Evolutionary conservation across 2,888 invertebrate species (phyloP).

Genomic region (Mylabris sibirica): DNA sequence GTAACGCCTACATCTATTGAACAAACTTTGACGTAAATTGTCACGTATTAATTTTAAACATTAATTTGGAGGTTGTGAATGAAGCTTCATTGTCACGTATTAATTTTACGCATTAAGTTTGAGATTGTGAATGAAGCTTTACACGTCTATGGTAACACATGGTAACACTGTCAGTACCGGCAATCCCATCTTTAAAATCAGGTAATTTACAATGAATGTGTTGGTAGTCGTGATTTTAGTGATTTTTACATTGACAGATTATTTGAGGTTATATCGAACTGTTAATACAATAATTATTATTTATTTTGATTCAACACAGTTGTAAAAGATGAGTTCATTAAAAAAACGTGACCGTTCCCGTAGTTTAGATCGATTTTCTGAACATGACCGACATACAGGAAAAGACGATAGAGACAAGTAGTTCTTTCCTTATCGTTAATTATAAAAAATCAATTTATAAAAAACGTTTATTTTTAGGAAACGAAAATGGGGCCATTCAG

Average conservation of each 20-base stretch:
- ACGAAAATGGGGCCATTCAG: constrained; percentile 3
- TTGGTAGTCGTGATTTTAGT: too few species aligned
- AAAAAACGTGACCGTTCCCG: neutral
- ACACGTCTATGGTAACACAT: too few species aligned
- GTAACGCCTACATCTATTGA: too few species aligned
- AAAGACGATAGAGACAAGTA: neutral
- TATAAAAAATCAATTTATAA: neutral
- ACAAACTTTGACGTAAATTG: too few species aligned
- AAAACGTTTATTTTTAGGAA: constrained; percentile 13
- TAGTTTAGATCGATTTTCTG: neutral
- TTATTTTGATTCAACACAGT: neutral
- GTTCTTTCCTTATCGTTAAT: neutral
- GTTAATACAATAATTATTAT: neutral
- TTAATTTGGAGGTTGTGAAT: too few species aligned
- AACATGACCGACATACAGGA: neutral
- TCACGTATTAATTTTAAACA: too few species aligned
- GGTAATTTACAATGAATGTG: neutral
- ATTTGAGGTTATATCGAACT: neutral
- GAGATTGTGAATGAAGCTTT: too few species aligned
- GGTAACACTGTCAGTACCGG: too few species aligned
- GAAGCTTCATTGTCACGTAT: too few species aligned
- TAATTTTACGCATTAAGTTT: too few species aligned
- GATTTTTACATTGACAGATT: too few species aligned
- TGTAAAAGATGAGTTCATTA: neutral
- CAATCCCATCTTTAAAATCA: neutral